Base-by-base conservation (phyloP, 2,888 invertebrate species). In the Drosophila eohydei region DNA sequence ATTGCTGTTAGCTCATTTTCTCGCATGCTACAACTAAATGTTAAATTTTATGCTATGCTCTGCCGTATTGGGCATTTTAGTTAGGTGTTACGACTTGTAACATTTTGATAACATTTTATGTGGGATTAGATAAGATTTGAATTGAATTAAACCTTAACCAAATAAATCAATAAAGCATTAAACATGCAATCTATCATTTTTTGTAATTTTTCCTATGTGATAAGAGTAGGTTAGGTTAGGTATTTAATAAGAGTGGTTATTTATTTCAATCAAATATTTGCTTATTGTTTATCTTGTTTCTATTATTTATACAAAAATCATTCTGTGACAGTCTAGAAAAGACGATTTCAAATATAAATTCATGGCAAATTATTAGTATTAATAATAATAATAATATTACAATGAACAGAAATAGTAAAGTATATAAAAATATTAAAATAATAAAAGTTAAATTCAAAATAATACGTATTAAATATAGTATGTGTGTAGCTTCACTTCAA, bases 21-120 rank as follows among this genome's bases (percentile, higher is more conserved):
- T 87, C 88, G 88, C 83, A 87, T 84, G 83, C 88, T 63, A 83
- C 44, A 87, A 71, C 4, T 9, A 16, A 38, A 41, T 67, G 67
- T 62, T 71, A 71, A 46, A 21, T 12, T 21, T 21, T 46, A 8
- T 16, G 30, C 48, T 32, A 51, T 65, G 57, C 62, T n/a, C 51
- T 56, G 21, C 14, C 14, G 1, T 11, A 0, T 30, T 1, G 5
- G 7, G 4, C 36, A 46, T 21, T 28, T 57, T 9, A 28, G 16
- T 28, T 66, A 40, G 7, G 21, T 30, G 46, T 0, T 21, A 21
- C 28, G 38, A 6, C 3, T 11, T 6, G 55, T 21, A 7, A 58
- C n/a, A 41, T 12, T 51, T 21, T 30, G 40, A 34, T 34, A 50
- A 50, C 16, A n/a, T 4, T 50, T 50, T 34, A 50, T 34, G 12